These are phyloP conservation scores for Lasiurus borealis DNA, from an alignment of 2,113 vertebrate species.

Conservation along the genomic window DNA sequence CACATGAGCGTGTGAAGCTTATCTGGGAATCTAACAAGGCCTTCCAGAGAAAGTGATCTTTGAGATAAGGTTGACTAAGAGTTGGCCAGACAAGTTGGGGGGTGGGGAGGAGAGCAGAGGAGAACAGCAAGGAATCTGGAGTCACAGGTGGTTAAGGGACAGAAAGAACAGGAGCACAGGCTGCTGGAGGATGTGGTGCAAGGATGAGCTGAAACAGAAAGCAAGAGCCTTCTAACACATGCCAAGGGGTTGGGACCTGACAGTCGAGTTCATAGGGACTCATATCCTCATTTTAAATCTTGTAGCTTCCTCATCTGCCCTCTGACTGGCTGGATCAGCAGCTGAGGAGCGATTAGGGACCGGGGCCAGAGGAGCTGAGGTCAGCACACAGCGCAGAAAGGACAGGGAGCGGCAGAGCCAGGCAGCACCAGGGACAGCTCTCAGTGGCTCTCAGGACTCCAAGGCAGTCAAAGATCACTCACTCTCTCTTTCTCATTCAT, in stretches of 20 bases:
- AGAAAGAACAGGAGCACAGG: not conserved
- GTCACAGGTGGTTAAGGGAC: not conserved
- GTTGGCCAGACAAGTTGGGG: not conserved
- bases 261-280: not conserved
- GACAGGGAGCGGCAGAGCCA: not conserved
- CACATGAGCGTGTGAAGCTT: not conserved
- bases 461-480: not conserved
- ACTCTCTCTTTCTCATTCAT: not conserved
- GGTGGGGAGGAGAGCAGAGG: not conserved
- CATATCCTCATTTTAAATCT: not conserved
- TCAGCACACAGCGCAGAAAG: not conserved
- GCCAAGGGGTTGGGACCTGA: not conserved
- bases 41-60: not conserved
- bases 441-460: not conserved
- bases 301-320: not conserved
- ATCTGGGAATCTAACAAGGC: not conserved
- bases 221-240: not conserved
- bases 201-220: not conserved
- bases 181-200: not conserved
- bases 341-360: not conserved
- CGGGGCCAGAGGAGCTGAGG: not conserved
- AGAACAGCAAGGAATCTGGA: not conserved
- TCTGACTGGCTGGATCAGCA: not conserved
- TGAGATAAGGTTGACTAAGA: not conserved
- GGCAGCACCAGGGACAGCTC: constrained; percentile 72